Evolutionary conservation across 2,888 invertebrate genomes (phyloP), one percentile per base, ranked within the genome.

Genomic region (Mythimna loreyi): DNA sequence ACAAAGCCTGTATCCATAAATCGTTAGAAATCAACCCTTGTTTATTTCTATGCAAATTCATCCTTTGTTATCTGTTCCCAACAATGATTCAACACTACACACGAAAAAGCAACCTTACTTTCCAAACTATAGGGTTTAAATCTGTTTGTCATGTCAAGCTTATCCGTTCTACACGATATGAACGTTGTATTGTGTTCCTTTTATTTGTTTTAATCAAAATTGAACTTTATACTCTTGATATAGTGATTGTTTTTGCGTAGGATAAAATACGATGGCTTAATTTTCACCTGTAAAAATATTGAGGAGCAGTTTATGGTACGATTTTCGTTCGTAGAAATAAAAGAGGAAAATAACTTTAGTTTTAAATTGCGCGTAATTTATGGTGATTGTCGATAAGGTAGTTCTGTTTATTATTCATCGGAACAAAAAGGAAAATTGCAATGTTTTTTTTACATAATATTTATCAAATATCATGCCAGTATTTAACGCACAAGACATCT

Each of bases 31-130:
- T 91, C 91, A 91, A 88, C 90, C 90, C 89, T 82, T 91, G 91
- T 92, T 92, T 92, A 92, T 92, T 92, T 91, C 91, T 90, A 93
- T 92, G 93, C 90, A 92, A 93, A 93, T 93, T 89, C 85, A 80
- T 84, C 89, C 90, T 90, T 91, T 92, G 92, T 92, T 92, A 92
- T 92, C 92, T 87, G 72, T 73, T 71, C 68, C 81, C 86, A 87
- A 90, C 92, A 91, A 92, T 87, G 85, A 85, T 85, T 86, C 82
- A 71, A 70, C 36, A 25, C 43, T n/a, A 8, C 55, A 43, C 63
- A 74, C 2, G 19, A 45, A 28, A 77, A 55, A 53, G 57, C 23
- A 66, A 81, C 72, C 67, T 60, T 81, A 25, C 16, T 0, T 0
- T 13, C 3, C 25, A 21, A 8, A 47, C 0, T 3, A 28, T 58